Conservation (phyloP, 2,797 vertebrate genomes). For the Streptopelia turtur region DNA sequence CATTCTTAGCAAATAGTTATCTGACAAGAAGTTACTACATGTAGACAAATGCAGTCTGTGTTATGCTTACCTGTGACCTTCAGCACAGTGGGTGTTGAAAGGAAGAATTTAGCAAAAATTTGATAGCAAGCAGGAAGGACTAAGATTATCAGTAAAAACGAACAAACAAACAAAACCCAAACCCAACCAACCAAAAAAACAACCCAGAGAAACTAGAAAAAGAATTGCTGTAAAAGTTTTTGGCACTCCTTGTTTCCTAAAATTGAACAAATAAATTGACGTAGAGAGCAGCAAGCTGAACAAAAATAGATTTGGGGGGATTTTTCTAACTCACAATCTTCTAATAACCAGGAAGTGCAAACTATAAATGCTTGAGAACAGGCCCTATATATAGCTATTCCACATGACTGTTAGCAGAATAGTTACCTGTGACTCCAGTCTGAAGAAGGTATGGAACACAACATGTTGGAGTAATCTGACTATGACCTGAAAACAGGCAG, state of each 20-base stretch:
- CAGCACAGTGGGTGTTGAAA: neutral
- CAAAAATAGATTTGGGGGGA: slow-evolving; percentile 17
- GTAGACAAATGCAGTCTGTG: neutral
- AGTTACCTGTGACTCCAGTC: neutral
- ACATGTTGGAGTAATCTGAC: neutral
- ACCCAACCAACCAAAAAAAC: too few species aligned
- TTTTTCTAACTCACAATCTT: neutral
- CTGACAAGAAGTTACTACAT: neutral
- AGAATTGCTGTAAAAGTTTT: slow-evolving; percentile 28
- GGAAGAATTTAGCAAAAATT: neutral
- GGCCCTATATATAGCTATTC: neutral
- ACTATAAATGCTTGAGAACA: neutral
- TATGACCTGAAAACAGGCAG: slow-evolving; percentile 11
- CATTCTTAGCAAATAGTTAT: neutral
- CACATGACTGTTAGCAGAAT: neutral
- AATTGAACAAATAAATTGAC: slow-evolving; percentile 43
- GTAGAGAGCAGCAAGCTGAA: slow-evolving; percentile 43
- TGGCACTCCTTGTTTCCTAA: slow-evolving; percentile 46
- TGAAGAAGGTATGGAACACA: neutral
- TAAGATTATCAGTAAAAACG: neutral
- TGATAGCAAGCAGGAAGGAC: neutral
- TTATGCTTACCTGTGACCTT: neutral
- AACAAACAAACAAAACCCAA: too few species aligned
- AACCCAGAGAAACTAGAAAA: neutral
- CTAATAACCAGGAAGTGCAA: neutral